Conservation (phyloP, 37 sponge, comb jelly and placozoan genomes). For the Bolinopsis microptera region DNA sequence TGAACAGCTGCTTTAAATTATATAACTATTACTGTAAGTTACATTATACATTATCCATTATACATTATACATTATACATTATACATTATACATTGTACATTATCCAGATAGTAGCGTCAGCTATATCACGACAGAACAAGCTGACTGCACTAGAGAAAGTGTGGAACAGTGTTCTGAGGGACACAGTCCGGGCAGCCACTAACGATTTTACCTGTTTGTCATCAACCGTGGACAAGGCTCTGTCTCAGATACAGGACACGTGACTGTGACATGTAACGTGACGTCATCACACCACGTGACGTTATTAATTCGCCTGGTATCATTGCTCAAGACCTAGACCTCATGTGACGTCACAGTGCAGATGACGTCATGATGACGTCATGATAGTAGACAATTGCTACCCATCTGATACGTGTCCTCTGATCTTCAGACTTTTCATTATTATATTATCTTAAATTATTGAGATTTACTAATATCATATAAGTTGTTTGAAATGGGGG, state of each 20-base stretch:
- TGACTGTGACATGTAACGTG: background rate
- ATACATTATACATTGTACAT: too few species aligned
- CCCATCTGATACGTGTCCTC: too few species aligned
- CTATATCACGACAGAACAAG: conserved; percentile 33
- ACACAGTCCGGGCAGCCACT: conserved; percentile 14
- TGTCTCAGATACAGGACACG: conserved; percentile 25
- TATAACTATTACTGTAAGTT: too few species aligned
- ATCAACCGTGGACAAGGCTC: conserved; percentile 32
- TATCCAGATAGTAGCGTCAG: conserved; percentile 23
- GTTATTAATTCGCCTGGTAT: too few species aligned
- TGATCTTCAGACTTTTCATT: too few species aligned
- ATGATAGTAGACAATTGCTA: too few species aligned
- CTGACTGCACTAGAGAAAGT: conserved; percentile 40
- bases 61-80: too few species aligned
- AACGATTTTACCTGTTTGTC: background rate
- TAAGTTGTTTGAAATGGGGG: background rate
- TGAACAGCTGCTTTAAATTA: too few species aligned
- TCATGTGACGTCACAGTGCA: too few species aligned
- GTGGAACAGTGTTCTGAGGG: conserved; percentile 34
- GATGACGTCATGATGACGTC: too few species aligned
- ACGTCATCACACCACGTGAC: background rate
- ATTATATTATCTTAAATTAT: background rate
- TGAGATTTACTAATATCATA: background rate
- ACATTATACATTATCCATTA: too few species aligned
- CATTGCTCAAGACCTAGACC: too few species aligned